A percentile compares a stretch with the other conserved stretches of the same genome.
These are phyloP conservation scores for Choristoneura rosaceana DNA, from an alignment of 2,888 invertebrate genomes.

Conservation along the genomic window DNA sequence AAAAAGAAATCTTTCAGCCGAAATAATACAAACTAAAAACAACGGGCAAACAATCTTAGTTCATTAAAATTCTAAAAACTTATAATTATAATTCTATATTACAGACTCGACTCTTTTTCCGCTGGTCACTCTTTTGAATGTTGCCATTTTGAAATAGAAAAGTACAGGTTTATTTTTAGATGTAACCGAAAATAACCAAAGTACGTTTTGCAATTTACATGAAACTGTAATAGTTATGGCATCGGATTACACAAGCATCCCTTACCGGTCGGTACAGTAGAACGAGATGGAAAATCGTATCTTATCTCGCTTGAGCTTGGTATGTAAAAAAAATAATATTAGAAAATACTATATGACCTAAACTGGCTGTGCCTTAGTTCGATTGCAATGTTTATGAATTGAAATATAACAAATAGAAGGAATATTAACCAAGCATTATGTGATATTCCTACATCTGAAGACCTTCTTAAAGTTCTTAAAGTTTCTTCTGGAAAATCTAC, in stretches of 20 bases:
- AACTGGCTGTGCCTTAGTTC: background rate
- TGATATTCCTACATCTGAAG: too few species aligned
- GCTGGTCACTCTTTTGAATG: slow-evolving; percentile 23
- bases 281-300: background rate
- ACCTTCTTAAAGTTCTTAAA: too few species aligned
- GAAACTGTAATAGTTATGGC: background rate
- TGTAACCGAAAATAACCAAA: background rate
- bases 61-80: slow-evolving; percentile 55
- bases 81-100: slow-evolving; percentile 70
- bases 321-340: background rate
- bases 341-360: background rate
- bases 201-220: background rate
- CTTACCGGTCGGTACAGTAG: background rate
- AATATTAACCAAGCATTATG: background rate
- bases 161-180: background rate
- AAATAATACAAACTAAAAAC: slow-evolving; percentile 68
- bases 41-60: slow-evolving; percentile 69
- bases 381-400: background rate
- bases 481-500: too few species aligned
- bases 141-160: background rate
- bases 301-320: background rate
- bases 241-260: background rate
- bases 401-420: background rate
- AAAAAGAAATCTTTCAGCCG: slow-evolving; percentile 56
- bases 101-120: slow-evolving; percentile 68